Evolutionary conservation across 2,113 vertebrate genomes (phyloP), one percentile per base, ranked within the genome.

Genomic region (Lepus timidus): DNA sequence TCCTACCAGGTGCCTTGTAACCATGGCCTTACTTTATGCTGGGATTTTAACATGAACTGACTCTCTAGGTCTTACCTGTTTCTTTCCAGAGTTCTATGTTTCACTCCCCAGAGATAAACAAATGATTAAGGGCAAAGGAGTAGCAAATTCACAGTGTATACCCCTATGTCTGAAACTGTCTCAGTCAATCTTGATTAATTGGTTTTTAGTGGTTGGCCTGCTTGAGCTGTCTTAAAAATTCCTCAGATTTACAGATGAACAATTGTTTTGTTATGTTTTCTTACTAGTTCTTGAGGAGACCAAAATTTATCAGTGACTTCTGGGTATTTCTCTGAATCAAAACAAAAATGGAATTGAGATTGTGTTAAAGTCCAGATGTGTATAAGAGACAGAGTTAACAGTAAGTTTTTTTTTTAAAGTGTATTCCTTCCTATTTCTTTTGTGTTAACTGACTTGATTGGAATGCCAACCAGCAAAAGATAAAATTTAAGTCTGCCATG

Each of bases 381-480:
- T n/a, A n/a, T n/a, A n/a, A n/a, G n/a, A n/a, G n/a, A n/a, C n/a
- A n/a, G n/a, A n/a, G n/a, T 96, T 84, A 96, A 20, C 97, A 98
- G 99, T 99, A 97, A 98, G 99, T 98, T 55, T 14, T 58, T 85
- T 96, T 84, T 58, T 58, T 14, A 16, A 58, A 14, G 31, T 85
- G 55, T 0, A 0, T 80, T 90, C 23, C 96, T 90, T 58, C 92
- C 36, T 88, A 10, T 86, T 84, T 92, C 44, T 7, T 52, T n/a
- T 58, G 4, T 75, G 14, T 91, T 82, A 70, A 74, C 64, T 51
- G 58, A 85, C 31, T 82, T 27, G 39, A 61, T 12, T 89, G 64
- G 91, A 80, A 84, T 89, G 61, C 49, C 31, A 55, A 6, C n/a
- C 49, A 79, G 61, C 61, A 25, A 55, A 93, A 94, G 39, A 17